These are phyloP conservation scores for Chaenogobius annularis DNA, from an alignment of 2,113 vertebrate species.

Conservation along the genomic window DNA sequence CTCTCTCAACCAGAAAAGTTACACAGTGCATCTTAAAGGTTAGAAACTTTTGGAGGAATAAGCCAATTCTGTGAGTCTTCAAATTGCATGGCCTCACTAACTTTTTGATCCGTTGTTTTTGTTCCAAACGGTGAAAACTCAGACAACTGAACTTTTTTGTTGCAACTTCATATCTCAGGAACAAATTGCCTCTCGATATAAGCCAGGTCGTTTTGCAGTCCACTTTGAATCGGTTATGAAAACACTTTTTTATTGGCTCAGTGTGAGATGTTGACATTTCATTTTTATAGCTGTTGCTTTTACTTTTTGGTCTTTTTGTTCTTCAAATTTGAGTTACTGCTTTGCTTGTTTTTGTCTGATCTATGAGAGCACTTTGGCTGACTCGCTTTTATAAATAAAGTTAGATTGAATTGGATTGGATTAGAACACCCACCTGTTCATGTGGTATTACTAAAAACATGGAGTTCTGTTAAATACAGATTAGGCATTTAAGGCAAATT, in stretches of 20 bases:
- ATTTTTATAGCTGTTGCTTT: conserved; percentile 6
- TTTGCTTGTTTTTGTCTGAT: conserved; percentile 5
- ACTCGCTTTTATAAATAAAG: conserved; percentile 8
- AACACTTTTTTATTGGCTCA: conserved; percentile 5
- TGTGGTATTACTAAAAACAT: not conserved
- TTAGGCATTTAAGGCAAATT: conserved; percentile 6
- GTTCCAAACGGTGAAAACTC: not conserved
- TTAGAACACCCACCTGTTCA: conserved; percentile 2
- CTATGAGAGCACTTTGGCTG: not conserved
- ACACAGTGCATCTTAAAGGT: not conserved
- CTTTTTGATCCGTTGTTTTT: not conserved
- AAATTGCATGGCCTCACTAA: not conserved
- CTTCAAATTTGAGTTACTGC: conserved; percentile 4
- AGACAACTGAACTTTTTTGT: not conserved
- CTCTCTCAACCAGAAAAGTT: not conserved
- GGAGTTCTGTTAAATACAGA: conserved; percentile 4
- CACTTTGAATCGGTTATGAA: conserved; percentile 2
- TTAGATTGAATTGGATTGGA: not conserved
- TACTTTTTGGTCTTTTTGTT: conserved; percentile 7
- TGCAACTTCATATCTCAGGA: not conserved
- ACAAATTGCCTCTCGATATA: not conserved
- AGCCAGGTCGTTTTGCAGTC: not conserved
- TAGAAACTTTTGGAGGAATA: not conserved
- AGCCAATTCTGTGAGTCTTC: not conserved
- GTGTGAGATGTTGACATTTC: conserved; percentile 7